Base-by-base conservation (phyloP, 2,113 vertebrate genomes). In the Peromyscus maniculatus region DNA sequence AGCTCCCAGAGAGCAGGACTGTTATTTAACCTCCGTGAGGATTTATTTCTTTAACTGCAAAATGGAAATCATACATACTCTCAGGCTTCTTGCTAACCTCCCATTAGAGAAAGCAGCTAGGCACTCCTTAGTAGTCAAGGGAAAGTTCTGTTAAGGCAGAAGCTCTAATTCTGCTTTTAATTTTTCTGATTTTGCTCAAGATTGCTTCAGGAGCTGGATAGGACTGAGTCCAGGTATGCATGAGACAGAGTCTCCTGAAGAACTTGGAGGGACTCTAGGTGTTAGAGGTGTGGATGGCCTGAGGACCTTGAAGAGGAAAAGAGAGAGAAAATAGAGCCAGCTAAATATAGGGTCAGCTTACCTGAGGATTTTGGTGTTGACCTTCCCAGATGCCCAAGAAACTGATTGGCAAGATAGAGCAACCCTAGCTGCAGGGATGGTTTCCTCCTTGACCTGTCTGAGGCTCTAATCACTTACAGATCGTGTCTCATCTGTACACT, bases 31-130 rank as follows among this genome's bases (percentile, higher is more conserved):
- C 13, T 75, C 36, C 64, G 33, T 55, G 33, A 90, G 21, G 0
- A 17, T 88, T 74, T 43, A 15, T 78, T 91, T 96, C 31, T 31
- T 93, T 92, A 52, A 69, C 24, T 95, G 93, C 75, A 69, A 95
- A 95, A 71, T 77, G 52, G 43, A 89, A 92, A 88, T 91, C 49
- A 80, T 69, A 67, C 10, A n/a, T 77, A 28, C 21, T 94, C 43
- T 46, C 15, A 91, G 43, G 24, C 64, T 33, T 67, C 0, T 46
- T 79, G 39, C 67, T 91, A 82, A 78, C 78, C 87, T 28, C 12
- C 59, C 5, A 11, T 7, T 94, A 62, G 86, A 31, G 52, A 93
- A 93, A 89, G 33, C 49, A 43, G 2, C 55, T 69, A 83, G 74
- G 55, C 55, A 78, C 0, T 46, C 22, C 11, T 55, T 87, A 59